Percentiles rank a stretch among this genome's conserved stretches.
Conservation (phyloP, 2,797 vertebrate genomes). For the Lates japonicus region DNA sequence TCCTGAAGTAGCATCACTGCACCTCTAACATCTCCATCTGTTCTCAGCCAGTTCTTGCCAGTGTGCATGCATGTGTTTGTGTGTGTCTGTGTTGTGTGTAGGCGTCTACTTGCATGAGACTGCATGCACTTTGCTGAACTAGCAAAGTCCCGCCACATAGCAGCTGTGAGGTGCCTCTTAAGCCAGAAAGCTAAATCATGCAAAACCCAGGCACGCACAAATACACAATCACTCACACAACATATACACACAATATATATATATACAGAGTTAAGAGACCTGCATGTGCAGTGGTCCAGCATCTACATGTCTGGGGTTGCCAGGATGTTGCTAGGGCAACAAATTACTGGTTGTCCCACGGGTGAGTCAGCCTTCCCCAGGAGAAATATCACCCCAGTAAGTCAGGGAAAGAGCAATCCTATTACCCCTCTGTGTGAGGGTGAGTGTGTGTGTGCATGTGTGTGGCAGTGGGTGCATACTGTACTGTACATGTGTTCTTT, state of each 20-base stretch:
- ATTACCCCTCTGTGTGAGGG: conserved; percentile 51
- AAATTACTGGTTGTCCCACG: conserved; percentile 71
- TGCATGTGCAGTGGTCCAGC: conserved; percentile 42
- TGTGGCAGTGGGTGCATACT: conserved; percentile 32
- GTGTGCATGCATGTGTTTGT: conserved; percentile 21
- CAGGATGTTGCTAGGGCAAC: conserved; percentile 78
- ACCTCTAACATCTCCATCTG: conserved; percentile 70
- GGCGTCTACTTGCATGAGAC: conserved; percentile 51
- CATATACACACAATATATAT: not conserved
- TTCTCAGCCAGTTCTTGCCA: conserved; percentile 41
- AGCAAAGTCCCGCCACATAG: conserved; percentile 65
- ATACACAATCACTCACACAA: conserved; percentile 8
- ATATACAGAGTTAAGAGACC: not conserved
- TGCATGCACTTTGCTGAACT: conserved; percentile 77
- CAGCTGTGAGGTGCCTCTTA: conserved; percentile 59
- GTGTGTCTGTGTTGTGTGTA: conserved; percentile 17
- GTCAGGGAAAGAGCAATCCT: conserved; percentile 68
- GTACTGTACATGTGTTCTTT: conserved; percentile 39
- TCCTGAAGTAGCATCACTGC: conserved; percentile 42
- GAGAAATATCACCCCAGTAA: conserved; percentile 74
- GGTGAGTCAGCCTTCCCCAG: conserved; percentile 75
- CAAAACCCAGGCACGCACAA: conserved; percentile 30
- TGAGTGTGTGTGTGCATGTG: conserved; percentile 31
- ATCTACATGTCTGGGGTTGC: conserved; percentile 52
- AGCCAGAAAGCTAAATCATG: conserved; percentile 68